A percentile compares a stretch with the other conserved stretches of the same genome.
Evolutionary conservation across 1,140 invertebrate genomes (phyloP).

Genomic region (Mercenaria mercenaria): DNA sequence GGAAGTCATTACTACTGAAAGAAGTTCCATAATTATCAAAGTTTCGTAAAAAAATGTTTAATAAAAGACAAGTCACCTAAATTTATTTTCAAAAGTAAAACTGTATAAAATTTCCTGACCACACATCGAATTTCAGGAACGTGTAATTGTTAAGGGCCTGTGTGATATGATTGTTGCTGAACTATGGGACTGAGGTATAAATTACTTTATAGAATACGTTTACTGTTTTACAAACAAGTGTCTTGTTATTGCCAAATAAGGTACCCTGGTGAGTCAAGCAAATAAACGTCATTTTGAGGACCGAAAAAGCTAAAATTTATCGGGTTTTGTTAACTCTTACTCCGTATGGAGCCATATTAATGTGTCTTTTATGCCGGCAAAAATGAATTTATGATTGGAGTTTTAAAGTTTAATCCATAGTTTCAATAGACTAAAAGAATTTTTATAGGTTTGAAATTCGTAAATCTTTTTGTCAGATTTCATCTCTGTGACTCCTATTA

Average conservation of each 20-base stretch:
- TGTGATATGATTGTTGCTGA: slow-evolving; percentile 15
- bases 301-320: slow-evolving; percentile 52
- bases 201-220: neutral
- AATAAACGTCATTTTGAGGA: slow-evolving; percentile 38
- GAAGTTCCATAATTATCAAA: no score
- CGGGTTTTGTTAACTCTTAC: slow-evolving; percentile 45
- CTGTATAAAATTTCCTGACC: no score
- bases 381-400: slow-evolving; percentile 64
- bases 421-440: slow-evolving; percentile 58
- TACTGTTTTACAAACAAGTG: slow-evolving; percentile 38
- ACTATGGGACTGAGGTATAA: neutral
- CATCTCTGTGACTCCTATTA: slow-evolving; percentile 37
- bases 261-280: slow-evolving; percentile 3
- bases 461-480: slow-evolving; percentile 64
- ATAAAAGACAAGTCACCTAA: no score
- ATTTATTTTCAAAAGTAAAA: no score
- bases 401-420: slow-evolving; percentile 34
- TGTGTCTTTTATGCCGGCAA: slow-evolving; percentile 37
- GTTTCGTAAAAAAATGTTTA: no score
- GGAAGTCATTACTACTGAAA: no score
- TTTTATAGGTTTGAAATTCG: slow-evolving; percentile 55
- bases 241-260: slow-evolving; percentile 23
- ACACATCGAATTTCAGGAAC: neutral
- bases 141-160: neutral
- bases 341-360: slow-evolving; percentile 40